Evolutionary conservation across 2,888 invertebrate genomes (phyloP), one percentile per base, ranked within the genome.

Genomic region (Endotricha flammealis): DNA sequence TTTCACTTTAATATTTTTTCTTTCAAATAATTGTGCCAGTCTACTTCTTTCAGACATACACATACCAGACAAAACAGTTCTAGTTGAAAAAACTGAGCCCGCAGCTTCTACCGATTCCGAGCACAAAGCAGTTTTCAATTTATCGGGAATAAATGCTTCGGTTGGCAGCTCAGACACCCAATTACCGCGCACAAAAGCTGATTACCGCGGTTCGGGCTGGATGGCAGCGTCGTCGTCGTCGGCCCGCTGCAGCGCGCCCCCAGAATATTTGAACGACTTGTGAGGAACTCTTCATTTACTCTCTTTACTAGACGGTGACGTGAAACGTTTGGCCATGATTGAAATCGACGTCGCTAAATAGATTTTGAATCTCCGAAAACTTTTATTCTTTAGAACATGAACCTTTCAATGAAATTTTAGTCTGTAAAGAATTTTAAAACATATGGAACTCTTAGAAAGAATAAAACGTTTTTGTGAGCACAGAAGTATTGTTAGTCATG

Each of bases 101-200:
- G 68, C 70, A 72, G 70, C 63, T 70, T 69, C 66, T 63, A 74
- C 71, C 65, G 73, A 77, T 79, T 77, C 69, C 60, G 69, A 66
- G 74, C 74, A 78, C 77, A 81, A 78, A 80, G 78, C 75, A 82
- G 77, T 80, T 85, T 83, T 82, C 80, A 85, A 83, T 85, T 83
- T 83, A 83, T 82, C 72, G 75, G 73, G 76, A 80, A 82, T 83
- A 85, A 86, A 86, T 81, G 85, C 80, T 76, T 74, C 73, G 79
- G 79, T 80, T 81, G 83, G 80, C 78, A 82, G 82, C 81, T 83
- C 82, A 85, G 82, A 82, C 83, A 83, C 81, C 83, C 83, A 85
- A 85, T 85, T 85, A 85, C 80, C 66, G 77, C 67, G 71, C 81
- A 86, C 82, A 85, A 85, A 83, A 85, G 86, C 83, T 85, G 85